Evolutionary conservation across 2,113 vertebrate genomes (phyloP).

Genomic region (Malurus elegans): DNA sequence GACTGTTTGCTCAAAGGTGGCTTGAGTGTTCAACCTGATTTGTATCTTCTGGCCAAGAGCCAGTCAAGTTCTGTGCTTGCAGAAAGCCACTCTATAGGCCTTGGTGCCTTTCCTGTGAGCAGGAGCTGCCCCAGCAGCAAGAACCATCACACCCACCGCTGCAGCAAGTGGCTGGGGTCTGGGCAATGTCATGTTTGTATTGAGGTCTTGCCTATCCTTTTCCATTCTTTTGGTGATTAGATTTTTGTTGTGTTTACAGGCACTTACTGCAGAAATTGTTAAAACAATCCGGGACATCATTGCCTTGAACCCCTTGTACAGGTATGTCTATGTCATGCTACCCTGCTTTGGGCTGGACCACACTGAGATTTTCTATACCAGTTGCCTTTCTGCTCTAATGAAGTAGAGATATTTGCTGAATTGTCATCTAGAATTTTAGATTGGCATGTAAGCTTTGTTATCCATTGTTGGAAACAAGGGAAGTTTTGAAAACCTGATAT

Average conservation of each 20-base stretch:
- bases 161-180: background rate
- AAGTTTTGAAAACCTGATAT: background rate
- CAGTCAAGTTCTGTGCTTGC: background rate
- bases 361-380: background rate
- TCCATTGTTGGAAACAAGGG: background rate
- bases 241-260: constrained; percentile 68
- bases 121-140: background rate
- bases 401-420: background rate
- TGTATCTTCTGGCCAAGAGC: background rate
- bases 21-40: background rate
- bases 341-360: background rate
- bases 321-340: constrained; percentile 66
- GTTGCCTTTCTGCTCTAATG: background rate
- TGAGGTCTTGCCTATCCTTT: background rate
- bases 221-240: background rate
- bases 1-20: background rate
- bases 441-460: background rate
- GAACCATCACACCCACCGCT: no score
- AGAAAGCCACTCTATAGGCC: background rate
- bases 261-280: constrained; percentile 96
- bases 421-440: background rate
- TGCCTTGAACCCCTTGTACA: constrained; percentile 93
- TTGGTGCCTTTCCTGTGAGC: background rate
- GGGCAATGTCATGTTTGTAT: background rate
- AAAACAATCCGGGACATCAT: constrained; percentile 99